Percentiles rank a stretch among this genome's conserved stretches.
phyloP scores from a whole-genome alignment of 2,888 invertebrate species.

The Mythimna impura region DNA sequence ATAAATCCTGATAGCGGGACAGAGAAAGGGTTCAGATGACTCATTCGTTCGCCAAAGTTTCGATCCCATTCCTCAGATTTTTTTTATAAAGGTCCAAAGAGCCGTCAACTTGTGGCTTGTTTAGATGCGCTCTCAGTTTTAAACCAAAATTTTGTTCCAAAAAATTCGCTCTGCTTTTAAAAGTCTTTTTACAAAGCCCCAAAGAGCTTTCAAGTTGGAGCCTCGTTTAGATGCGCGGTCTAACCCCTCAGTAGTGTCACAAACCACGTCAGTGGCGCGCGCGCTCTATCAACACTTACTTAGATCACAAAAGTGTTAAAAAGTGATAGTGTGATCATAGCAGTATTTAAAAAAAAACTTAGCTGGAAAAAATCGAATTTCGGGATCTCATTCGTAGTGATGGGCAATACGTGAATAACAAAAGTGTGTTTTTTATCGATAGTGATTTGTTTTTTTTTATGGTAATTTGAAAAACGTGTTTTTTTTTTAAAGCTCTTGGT shows the following conservation, averaged over 20 bases:
- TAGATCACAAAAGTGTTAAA: slow-evolving; percentile 57
- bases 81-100: no score
- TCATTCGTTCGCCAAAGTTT: no score
- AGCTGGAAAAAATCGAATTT: not conserved
- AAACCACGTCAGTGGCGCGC: slow-evolving; percentile 58
- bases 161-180: not conserved
- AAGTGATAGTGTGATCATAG: slow-evolving; percentile 59
- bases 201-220: slow-evolving; percentile 51
- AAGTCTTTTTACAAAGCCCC: not conserved
- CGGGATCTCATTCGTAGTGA: slow-evolving; percentile 6
- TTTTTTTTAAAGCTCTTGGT: slow-evolving; percentile 21
- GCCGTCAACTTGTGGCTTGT: no score
- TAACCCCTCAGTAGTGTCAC: slow-evolving; percentile 63
- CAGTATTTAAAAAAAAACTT: not conserved
- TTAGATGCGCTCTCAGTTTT: no score
- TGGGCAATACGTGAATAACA: slow-evolving; percentile 6
- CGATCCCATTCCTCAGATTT: no score
- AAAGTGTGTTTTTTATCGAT: slow-evolving; percentile 18
- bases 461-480: not conserved
- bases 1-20: no score
- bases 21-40: no score
- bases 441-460: slow-evolving; percentile 14
- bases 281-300: slow-evolving; percentile 54
- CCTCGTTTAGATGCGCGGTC: slow-evolving; percentile 53
- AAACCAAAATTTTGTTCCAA: not conserved